phyloP scores from a whole-genome alignment of 1,140 invertebrate species.

The Trachymyrmex septentrionalis region DNA sequence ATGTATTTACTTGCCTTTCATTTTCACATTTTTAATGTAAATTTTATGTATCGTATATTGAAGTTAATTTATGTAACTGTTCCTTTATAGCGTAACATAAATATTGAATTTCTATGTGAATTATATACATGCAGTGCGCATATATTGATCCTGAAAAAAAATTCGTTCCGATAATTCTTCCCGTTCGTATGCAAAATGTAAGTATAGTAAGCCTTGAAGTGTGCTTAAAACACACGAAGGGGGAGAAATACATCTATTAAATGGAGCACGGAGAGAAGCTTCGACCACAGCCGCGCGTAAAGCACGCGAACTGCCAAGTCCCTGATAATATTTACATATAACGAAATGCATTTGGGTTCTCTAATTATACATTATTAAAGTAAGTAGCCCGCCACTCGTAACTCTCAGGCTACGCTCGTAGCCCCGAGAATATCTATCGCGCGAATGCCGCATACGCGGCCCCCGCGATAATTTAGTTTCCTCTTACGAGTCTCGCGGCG shows the following conservation, averaged over 20 bases:
- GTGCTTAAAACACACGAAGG: slow-evolving; percentile 20
- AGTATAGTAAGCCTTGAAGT: background rate
- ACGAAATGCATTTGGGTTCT: slow-evolving; percentile 59
- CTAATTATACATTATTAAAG: slow-evolving; percentile 64
- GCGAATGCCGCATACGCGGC: slow-evolving; percentile 15
- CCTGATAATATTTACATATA: slow-evolving; percentile 63
- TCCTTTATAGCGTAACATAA: background rate
- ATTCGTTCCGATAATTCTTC: slow-evolving; percentile 19
- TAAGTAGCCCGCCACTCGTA: slow-evolving; percentile 49
- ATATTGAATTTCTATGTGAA: background rate
- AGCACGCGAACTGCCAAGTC: slow-evolving; percentile 52
- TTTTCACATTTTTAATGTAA: background rate
- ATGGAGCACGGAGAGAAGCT: slow-evolving; percentile 11
- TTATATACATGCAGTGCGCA: background rate
- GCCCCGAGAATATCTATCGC: slow-evolving; percentile 41
- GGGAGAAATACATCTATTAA: slow-evolving; percentile 49
- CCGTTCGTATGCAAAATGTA: slow-evolving; percentile 25
- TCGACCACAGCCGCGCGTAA: slow-evolving; percentile 35
- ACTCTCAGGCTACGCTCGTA: slow-evolving; percentile 33
- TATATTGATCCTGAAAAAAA: background rate
- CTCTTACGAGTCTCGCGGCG: slow-evolving; percentile 5
- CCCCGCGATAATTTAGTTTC: slow-evolving; percentile 50
- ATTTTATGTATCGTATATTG: background rate
- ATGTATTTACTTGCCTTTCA: background rate
- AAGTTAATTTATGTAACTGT: background rate